Evolutionary conservation across 2,888 invertebrate species (phyloP).

Genomic region (Junonia oenone): DNA sequence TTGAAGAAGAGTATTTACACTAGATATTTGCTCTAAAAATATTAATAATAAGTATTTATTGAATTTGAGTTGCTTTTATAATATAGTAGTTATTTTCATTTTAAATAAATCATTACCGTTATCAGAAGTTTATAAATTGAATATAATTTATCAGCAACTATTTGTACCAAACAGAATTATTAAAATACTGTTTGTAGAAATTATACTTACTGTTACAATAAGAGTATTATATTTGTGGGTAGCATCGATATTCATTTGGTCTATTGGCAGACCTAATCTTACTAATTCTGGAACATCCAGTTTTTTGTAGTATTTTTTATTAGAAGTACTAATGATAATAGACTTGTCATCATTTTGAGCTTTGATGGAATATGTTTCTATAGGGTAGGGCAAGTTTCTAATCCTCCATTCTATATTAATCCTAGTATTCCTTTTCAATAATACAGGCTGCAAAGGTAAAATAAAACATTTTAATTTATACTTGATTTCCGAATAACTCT

Average conservation of each 20-base stretch:
- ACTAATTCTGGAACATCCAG: conserved; percentile 84
- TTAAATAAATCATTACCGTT: too few species aligned
- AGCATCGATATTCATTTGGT: conserved; percentile 82
- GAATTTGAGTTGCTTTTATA: too few species aligned
- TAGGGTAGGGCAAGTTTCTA: conserved; percentile 86
- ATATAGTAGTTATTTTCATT: too few species aligned
- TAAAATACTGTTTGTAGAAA: neutral
- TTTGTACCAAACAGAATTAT: too few species aligned
- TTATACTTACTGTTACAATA: conserved; percentile 83
- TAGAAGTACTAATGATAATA: conserved; percentile 85
- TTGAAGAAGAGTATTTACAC: too few species aligned
- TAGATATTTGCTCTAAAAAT: too few species aligned
- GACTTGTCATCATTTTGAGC: conserved; percentile 82
- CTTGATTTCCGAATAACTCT: too few species aligned
- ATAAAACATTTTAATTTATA: neutral
- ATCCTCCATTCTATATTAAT: conserved; percentile 90
- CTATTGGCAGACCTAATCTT: conserved; percentile 80
- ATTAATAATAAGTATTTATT: too few species aligned
- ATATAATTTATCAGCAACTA: too few species aligned
- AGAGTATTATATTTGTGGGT: conserved; percentile 87
- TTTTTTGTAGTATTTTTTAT: conserved; percentile 90
- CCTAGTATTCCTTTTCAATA: conserved; percentile 86
- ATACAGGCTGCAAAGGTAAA: conserved; percentile 75
- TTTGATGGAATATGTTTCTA: conserved; percentile 84
- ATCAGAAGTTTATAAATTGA: too few species aligned